Base-by-base conservation (phyloP, 2,113 vertebrate genomes). In the Laterallus jamaicensis region DNA sequence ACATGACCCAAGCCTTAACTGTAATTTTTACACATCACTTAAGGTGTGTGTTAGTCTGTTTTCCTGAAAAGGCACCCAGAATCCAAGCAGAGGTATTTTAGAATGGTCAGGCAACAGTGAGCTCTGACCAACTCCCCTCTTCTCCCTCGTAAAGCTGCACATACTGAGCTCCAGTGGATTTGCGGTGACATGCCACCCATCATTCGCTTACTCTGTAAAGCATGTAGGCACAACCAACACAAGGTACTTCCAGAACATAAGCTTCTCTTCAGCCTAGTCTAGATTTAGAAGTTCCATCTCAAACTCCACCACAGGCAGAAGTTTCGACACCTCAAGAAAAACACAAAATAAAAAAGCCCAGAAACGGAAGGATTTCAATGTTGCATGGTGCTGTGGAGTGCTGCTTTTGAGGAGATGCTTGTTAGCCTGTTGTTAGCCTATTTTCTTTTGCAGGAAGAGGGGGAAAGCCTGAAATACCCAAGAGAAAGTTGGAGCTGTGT, bases 321-420 rank as follows among this genome's bases (percentile, higher is more conserved):
- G 44, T 47, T 18, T 47, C 7, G 44, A 39, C 39, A 31, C 42
- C 49, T 60, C 5, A 4, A 13, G 17, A 78, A 77, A 28, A 28
- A 42, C 55, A 74, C 63, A 68, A 68, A 86, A 17, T 19, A 74
- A 71, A 29, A 47, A 47, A 29, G 1, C 47, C 20, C 44, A 52
- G 24, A 18, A 15, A 22, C 18, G 1, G 6, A 58, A 1, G 42
- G 3, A 0, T 49, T 88, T 32, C 35, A 79, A 1, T 2, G 6
- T 64, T 69, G 54, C 4, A 1, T 12, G 0, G 49, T 77, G 55
- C 73, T 1, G 35, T 50, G 71, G 22, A 82, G 54, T 8, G 55
- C 35, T 82, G 49, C 54, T 76, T 52, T 59, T 42, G 44, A 59
- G 55, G 82, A 85, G 74, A 64, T 84, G 0, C 1, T 55, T 74